These are phyloP conservation scores for Podarcis cretensis DNA, from an alignment of 2,113 vertebrate species.

Conservation along the genomic window DNA sequence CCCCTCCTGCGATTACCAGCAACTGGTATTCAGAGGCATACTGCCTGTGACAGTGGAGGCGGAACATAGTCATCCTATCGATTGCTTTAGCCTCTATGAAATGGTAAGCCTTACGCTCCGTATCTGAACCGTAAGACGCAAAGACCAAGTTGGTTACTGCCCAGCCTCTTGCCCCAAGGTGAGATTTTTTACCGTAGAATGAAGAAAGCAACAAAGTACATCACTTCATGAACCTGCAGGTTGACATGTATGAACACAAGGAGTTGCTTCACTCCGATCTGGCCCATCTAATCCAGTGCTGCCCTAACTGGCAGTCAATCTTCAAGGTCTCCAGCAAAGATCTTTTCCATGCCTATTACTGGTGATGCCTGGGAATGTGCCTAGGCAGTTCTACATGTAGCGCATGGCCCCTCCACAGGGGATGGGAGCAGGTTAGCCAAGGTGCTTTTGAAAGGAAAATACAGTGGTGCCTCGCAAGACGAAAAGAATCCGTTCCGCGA, in stretches of 20 bases:
- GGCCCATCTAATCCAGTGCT: not conserved
- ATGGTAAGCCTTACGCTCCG: too few species aligned
- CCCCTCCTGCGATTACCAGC: too few species aligned
- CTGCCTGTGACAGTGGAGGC: too few species aligned
- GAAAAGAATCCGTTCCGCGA: too few species aligned
- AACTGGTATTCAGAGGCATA: too few species aligned
- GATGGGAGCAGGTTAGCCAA: not conserved
- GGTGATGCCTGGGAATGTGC: not conserved
- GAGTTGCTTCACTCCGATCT: not conserved
- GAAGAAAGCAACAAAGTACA: not conserved
- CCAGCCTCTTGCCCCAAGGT: not conserved
- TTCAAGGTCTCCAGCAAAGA: not conserved
- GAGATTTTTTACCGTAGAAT: not conserved
- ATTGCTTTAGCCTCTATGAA: too few species aligned
- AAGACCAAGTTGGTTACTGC: not conserved
- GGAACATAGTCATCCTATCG: too few species aligned
- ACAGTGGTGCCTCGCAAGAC: too few species aligned
- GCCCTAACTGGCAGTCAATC: not conserved
- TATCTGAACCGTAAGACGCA: not conserved
- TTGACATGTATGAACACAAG: not conserved
- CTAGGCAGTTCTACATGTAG: not conserved
- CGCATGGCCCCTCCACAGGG: not conserved
- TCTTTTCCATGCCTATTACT: not conserved
- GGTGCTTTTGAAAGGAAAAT: not conserved
- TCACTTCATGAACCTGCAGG: not conserved